phyloP scores from a whole-genome alignment of 2,797 vertebrate species.

The Hapalemur alaotrensis region DNA sequence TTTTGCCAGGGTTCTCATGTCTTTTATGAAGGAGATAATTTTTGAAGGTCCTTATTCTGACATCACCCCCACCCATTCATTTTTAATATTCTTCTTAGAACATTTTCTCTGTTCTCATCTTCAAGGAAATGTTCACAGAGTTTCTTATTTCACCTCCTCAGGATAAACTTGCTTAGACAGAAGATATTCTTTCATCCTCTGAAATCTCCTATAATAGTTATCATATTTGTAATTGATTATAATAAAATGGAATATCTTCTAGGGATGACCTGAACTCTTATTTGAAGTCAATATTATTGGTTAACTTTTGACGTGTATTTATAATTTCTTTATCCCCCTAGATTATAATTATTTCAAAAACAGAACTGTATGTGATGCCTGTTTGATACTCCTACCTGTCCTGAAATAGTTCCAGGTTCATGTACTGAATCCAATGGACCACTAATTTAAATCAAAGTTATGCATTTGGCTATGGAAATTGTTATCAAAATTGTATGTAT shows the following conservation, averaged over 20 bases:
- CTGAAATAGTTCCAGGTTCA: not conserved
- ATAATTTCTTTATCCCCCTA: not conserved
- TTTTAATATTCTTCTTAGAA: constrained; percentile 20
- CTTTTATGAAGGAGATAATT: not conserved
- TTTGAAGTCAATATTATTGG: not conserved
- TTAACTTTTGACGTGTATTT: not conserved
- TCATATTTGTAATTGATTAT: constrained; percentile 5
- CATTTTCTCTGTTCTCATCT: not conserved
- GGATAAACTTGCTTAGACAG: not conserved
- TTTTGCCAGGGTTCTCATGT: not conserved
- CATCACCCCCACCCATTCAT: not conserved
- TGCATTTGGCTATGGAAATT: not conserved
- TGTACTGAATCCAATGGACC: not conserved
- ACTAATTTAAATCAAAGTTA: constrained; percentile 24
- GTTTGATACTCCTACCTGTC: not conserved
- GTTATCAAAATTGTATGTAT: not conserved
- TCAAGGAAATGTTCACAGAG: not conserved
- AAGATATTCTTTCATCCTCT: not conserved
- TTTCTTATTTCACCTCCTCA: not conserved
- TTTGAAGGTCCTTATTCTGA: not conserved
- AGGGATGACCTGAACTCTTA: not conserved
- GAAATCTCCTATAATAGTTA: not conserved
- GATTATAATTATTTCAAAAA: not conserved
- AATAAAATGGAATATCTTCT: not conserved
- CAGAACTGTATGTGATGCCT: not conserved